Evolutionary conservation across 2,113 vertebrate genomes (phyloP).

Genomic region (Lampris incognitus): DNA sequence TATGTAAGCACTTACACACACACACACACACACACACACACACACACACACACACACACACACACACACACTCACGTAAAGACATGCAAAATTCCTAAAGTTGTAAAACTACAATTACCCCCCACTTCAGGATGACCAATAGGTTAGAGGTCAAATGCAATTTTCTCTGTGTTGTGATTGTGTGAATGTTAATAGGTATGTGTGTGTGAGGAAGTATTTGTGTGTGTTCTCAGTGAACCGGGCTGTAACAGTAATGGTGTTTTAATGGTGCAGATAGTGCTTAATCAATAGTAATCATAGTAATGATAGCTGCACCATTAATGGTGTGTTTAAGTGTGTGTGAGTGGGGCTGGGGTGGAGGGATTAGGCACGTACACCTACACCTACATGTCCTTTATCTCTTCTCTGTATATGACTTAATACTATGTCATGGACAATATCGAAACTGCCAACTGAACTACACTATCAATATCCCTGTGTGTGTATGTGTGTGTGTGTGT

Average conservation of each 20-base stretch:
- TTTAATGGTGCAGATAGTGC: constrained; percentile 61
- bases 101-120: constrained; percentile 68
- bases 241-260: constrained; percentile 43
- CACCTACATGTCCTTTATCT: no score
- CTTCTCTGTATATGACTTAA: no score
- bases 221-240: constrained; percentile 8
- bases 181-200: not conserved
- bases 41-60: constrained; percentile 22
- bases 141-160: constrained; percentile 61
- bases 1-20: not conserved
- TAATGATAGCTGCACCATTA: constrained; percentile 39
- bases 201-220: constrained; percentile 20
- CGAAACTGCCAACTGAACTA: no score
- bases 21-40: constrained; percentile 6
- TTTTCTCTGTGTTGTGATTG: constrained; percentile 35
- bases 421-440: no score
- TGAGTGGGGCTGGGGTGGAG: constrained; percentile 4
- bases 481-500: not conserved
- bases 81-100: constrained; percentile 36
- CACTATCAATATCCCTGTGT: not conserved
- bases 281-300: constrained; percentile 65
- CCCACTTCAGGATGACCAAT: constrained; percentile 37
- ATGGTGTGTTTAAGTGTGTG: constrained; percentile 31
- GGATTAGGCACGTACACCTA: not conserved
- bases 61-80: constrained; percentile 32